These are phyloP conservation scores for Drosophila dunni DNA, from an alignment of 1,140 invertebrate genomes.

Conservation along the genomic window DNA sequence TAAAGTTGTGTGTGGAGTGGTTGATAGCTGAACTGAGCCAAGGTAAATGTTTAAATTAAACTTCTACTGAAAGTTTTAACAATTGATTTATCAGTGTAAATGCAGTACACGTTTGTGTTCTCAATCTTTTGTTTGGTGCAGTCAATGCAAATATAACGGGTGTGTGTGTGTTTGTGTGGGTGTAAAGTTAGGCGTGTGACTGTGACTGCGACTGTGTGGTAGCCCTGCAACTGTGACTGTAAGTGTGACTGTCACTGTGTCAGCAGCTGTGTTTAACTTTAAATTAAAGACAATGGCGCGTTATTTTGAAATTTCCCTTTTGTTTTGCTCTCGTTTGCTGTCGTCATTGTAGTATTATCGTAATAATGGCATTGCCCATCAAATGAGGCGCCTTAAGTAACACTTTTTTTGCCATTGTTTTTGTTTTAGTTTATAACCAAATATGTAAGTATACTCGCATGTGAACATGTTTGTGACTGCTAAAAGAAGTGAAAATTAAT, in stretches of 20 bases:
- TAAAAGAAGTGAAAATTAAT: conserved; percentile 9
- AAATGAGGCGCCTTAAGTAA: background rate
- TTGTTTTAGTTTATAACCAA: background rate
- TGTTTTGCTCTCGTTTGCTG: conserved; percentile 6
- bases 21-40: background rate
- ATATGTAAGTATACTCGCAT: background rate
- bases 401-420: conserved; percentile 1
- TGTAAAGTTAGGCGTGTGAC: conserved; percentile 4
- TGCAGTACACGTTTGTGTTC: conserved; percentile 34
- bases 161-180: conserved; percentile 10
- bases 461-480: background rate
- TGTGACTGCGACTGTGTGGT: background rate
- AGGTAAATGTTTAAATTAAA: conserved; percentile 3
- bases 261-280: conserved; percentile 24
- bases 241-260: background rate
- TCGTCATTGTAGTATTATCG: background rate
- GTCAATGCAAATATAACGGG: conserved; percentile 15
- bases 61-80: conserved; percentile 16
- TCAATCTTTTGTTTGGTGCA: conserved; percentile 41
- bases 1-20: background rate
- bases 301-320: conserved; percentile 28
- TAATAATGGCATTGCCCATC: conserved; percentile 24
- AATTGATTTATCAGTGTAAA: conserved; percentile 26
- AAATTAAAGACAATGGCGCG: conserved; percentile 5
- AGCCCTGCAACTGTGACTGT: background rate